Evolutionary conservation across 2,888 invertebrate genomes (phyloP), one percentile per base, ranked within the genome.

Genomic region (Phortica magna): DNA sequence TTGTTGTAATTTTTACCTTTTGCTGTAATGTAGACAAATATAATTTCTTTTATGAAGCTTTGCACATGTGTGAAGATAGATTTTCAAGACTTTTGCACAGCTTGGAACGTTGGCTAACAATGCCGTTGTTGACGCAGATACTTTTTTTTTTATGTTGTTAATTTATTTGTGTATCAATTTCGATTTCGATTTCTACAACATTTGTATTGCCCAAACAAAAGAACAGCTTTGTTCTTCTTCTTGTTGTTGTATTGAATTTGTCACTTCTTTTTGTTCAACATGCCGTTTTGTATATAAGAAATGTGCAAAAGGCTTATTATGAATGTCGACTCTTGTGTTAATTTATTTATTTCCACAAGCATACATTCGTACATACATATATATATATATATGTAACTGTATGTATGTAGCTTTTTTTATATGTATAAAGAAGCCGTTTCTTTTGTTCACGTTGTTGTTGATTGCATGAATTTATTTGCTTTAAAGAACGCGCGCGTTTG

Each of bases 91-190:
- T 71, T 55, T 71, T 71, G 19, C 61, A 22, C 22, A 19, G 31
- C 5, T 4, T 31, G 31, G 31, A 31, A 31, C 31, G 31, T 4
- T 31, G 31, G 31, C 31, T 4, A 31, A 31, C 31, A 31, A 61
- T 22, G 22, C 7, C 61, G 61, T 9, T 48, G 48, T 5, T 43
- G 3, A 14, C 48, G 48, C 9, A 61, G 61, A 19, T 53, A 53
- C 65, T 48, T 74, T 48, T 48, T 9, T 43, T 14, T n/a, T n/a
- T n/a, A n/a, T 55, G 48, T 19, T 31, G 14, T 55, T 72, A 22
- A 4, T 72, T 53, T 72, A 39, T n/a, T 72, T 72, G 3, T 68
- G 39, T 41, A 68, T 68, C 42, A 43, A 48, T 42, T 48, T 48
- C 43, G 41, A 19, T n/a, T 57, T 31, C 14, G 57, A 55, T 57